A percentile compares a stretch with the other conserved stretches of the same genome.
Evolutionary conservation across 2,113 vertebrate species (phyloP).

Genomic region (Pandion haliaetus): DNA sequence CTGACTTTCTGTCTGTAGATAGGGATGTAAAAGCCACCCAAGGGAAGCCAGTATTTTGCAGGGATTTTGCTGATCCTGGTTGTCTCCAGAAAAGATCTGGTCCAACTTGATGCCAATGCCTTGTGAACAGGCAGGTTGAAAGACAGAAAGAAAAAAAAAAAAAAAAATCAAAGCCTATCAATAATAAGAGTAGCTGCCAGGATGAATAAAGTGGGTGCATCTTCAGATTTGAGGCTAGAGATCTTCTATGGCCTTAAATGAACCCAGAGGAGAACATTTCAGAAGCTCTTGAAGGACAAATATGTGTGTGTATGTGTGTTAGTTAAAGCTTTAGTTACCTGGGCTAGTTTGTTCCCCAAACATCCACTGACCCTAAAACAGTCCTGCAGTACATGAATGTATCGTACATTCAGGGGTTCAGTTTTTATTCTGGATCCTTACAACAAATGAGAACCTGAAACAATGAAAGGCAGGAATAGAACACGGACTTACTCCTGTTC

Average conservation of each 20-base stretch:
- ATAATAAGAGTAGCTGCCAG: neutral
- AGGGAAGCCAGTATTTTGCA: neutral
- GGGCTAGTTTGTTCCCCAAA: neutral
- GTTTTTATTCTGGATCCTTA: neutral
- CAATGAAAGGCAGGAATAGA: neutral
- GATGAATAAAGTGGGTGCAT: neutral
- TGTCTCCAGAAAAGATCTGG: neutral
- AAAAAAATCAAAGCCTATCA: neutral
- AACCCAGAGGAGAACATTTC: neutral
- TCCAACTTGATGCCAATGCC: neutral
- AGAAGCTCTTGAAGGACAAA: neutral
- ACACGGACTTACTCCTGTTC: neutral
- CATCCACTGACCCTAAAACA: neutral
- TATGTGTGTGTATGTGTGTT: neutral
- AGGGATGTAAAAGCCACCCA: neutral
- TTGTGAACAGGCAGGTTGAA: neutral
- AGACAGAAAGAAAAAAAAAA: neutral
- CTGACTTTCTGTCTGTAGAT: neutral
- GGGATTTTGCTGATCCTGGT: neutral
- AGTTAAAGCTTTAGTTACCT: neutral
- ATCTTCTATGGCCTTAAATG: neutral
- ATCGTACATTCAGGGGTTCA: neutral
- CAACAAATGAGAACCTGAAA: neutral
- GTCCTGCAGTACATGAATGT: neutral
- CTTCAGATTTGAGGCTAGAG: neutral